phyloP scores from a whole-genome alignment of 1,140 invertebrate genomes.

The Apis cerana region DNA sequence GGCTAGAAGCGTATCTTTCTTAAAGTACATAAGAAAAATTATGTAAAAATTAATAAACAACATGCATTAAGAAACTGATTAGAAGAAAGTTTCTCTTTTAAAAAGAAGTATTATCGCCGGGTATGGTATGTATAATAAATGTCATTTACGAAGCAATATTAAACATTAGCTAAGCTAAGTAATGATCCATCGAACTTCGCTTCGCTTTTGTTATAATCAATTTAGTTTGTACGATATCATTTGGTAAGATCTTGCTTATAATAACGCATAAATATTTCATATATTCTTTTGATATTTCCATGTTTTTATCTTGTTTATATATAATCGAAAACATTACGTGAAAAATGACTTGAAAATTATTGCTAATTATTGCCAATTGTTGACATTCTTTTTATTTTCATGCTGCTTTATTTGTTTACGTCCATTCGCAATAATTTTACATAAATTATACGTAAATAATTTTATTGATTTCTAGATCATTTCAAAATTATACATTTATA shows the following conservation, averaged over 20 bases:
- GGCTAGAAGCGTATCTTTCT: not conserved
- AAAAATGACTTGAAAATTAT: not conserved
- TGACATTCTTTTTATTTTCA: not conserved
- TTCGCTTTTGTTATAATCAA: not conserved
- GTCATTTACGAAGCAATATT: not conserved
- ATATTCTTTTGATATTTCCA: not conserved
- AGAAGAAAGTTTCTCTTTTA: not conserved
- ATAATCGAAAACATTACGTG: not conserved
- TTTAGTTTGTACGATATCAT: slow-evolving; percentile 9
- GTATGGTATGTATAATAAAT: slow-evolving; percentile 6
- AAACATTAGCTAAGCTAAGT: slow-evolving; percentile 13
- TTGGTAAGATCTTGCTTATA: slow-evolving; percentile 16
- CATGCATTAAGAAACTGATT: not conserved
- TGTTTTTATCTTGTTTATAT: not conserved
- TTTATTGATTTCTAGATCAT: too few relatives aligned
- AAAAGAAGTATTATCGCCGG: not conserved
- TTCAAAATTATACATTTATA: too few relatives aligned
- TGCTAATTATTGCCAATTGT: not conserved
- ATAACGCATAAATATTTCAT: slow-evolving; percentile 8
- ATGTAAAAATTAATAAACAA: not conserved
- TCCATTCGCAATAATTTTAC: not conserved
- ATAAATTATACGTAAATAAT: not conserved
- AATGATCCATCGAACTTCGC: not conserved
- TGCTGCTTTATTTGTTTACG: not conserved
- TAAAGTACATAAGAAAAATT: not conserved